These are phyloP conservation scores for Orchestes rusci DNA, from an alignment of 2,888 invertebrate species.

Conservation along the genomic window DNA sequence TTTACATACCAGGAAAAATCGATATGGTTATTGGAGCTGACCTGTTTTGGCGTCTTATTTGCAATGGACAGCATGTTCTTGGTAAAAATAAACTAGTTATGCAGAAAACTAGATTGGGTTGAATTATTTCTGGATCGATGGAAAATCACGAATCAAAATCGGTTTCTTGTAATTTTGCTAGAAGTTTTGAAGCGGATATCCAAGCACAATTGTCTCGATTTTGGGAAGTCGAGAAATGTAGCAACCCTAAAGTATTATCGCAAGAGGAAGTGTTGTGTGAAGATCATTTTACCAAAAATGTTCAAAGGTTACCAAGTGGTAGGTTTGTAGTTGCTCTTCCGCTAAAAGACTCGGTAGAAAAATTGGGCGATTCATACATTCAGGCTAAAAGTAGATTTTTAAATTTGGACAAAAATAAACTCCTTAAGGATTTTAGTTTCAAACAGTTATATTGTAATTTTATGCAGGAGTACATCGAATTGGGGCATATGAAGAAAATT, in stretches of 20 bases:
- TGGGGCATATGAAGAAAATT: background rate
- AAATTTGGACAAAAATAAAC: background rate
- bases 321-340: background rate
- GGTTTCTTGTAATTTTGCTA: background rate
- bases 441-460: background rate
- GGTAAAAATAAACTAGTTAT: background rate
- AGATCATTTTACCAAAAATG: background rate
- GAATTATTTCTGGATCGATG: background rate
- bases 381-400: background rate
- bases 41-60: background rate
- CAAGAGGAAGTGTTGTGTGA: background rate
- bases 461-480: background rate
- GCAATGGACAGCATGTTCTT: background rate
- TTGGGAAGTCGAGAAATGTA: background rate
- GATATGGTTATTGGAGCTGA: slow-evolving; percentile 13
- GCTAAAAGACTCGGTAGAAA: background rate
- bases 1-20: slow-evolving; percentile 3
- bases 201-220: background rate
- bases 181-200: background rate
- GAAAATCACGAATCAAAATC: background rate
- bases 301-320: background rate
- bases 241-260: background rate
- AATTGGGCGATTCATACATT: background rate
- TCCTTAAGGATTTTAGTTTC: background rate
- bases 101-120: background rate